A percentile compares a stretch with the other conserved stretches of the same genome.
These are phyloP conservation scores for Andrena dorsata DNA, from an alignment of 2,888 invertebrate species.

Conservation along the genomic window DNA sequence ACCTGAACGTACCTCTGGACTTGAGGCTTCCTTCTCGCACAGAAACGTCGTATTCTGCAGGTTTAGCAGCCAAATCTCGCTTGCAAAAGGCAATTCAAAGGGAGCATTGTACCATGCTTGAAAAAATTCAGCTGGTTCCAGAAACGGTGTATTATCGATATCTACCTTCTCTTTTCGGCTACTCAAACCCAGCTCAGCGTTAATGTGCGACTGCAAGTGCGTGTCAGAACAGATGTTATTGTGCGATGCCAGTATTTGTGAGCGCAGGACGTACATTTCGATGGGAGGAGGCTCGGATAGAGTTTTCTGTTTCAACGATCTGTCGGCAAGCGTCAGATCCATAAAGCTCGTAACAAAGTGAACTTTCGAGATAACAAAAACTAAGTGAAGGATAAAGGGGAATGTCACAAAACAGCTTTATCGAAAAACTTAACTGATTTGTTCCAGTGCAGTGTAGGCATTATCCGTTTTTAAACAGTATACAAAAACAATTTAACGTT, in stretches of 20 bases:
- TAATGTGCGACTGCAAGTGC: slow-evolving; percentile 80
- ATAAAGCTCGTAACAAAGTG: background rate
- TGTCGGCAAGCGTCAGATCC: slow-evolving; percentile 12
- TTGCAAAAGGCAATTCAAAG: slow-evolving; percentile 3
- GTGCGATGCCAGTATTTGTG: slow-evolving; percentile 77
- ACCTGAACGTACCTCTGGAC: slow-evolving; percentile 46
- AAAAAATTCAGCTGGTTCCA: background rate
- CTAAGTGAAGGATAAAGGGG: too few species aligned
- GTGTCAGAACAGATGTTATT: slow-evolving; percentile 77
- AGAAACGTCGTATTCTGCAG: slow-evolving; percentile 64
- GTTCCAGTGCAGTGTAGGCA: too few species aligned
- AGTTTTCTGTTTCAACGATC: slow-evolving; percentile 62
- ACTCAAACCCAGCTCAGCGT: slow-evolving; percentile 74
- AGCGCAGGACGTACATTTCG: slow-evolving; percentile 72
- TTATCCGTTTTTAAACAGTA: too few species aligned
- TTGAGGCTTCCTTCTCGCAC: slow-evolving; percentile 48
- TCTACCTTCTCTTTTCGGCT: slow-evolving; percentile 73
- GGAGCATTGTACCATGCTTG: background rate
- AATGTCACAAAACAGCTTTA: too few species aligned
- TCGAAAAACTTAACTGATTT: too few species aligned
- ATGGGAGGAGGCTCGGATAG: slow-evolving; percentile 59
- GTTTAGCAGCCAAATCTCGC: slow-evolving; percentile 67
- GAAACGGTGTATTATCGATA: background rate
- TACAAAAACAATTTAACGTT: too few species aligned
- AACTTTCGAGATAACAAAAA: too few species aligned